Conservation (phyloP, 1,140 invertebrate species). For the Hyles vespertilio region DNA sequence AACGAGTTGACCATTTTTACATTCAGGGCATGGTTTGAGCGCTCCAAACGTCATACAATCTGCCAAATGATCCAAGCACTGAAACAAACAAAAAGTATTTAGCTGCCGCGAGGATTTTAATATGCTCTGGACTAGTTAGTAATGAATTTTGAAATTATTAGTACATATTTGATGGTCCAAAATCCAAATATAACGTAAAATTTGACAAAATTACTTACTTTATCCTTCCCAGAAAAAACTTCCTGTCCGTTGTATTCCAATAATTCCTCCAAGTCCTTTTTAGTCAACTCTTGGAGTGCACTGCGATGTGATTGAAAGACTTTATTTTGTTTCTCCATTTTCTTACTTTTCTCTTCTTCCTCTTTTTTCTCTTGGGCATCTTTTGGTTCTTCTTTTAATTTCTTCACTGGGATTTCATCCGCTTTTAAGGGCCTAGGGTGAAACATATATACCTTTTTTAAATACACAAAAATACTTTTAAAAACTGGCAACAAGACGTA, state of each 20-base stretch:
- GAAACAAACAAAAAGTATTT: slow-evolving; percentile 29
- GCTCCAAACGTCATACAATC: slow-evolving; percentile 94
- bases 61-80: slow-evolving; percentile 86
- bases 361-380: slow-evolving; percentile 72
- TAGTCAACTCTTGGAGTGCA: slow-evolving; percentile 74
- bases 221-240: slow-evolving; percentile 72
- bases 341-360: slow-evolving; percentile 72
- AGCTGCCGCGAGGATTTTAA: too few species aligned
- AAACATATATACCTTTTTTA: too few species aligned
- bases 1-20: slow-evolving; percentile 84
- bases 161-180: too few species aligned
- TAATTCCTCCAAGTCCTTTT: slow-evolving; percentile 78
- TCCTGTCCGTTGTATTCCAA: slow-evolving; percentile 85
- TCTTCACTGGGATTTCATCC: slow-evolving; percentile 80
- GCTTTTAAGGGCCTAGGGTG: slow-evolving; percentile 73
- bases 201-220: slow-evolving; percentile 62
- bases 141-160: too few species aligned
- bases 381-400: slow-evolving; percentile 80
- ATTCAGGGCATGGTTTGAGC: slow-evolving; percentile 86
- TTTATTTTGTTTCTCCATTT: slow-evolving; percentile 86
- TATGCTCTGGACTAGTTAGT: too few species aligned
- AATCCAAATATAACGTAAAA: too few species aligned
- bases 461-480: too few species aligned
- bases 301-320: slow-evolving; percentile 85
- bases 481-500: too few species aligned